Evolutionary conservation across 2,113 vertebrate genomes (phyloP).

Genomic region (Neolamprologus tretocephalus): DNA sequence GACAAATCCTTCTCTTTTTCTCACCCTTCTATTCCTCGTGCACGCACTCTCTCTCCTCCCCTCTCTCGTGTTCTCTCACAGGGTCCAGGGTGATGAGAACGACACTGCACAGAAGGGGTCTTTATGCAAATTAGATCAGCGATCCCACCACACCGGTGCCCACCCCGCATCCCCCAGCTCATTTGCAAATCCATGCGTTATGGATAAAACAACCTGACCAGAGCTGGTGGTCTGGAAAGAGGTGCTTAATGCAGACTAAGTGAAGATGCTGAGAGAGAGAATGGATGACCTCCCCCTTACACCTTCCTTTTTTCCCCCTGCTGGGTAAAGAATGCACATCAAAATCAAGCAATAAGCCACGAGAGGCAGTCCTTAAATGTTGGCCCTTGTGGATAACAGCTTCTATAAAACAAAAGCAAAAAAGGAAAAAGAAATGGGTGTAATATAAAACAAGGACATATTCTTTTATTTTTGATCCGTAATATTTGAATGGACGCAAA

Average conservation of each 20-base stretch:
- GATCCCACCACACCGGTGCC: neutral
- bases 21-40: neutral
- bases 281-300: neutral
- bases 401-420: slow-evolving; percentile 18
- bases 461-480: slow-evolving; percentile 29
- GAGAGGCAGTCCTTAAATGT: neutral
- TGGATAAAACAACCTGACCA: slow-evolving; percentile 10
- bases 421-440: neutral
- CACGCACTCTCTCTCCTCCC: neutral
- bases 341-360: neutral
- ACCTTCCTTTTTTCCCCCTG: neutral
- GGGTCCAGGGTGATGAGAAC: slow-evolving; percentile 12
- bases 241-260: slow-evolving; percentile 10
- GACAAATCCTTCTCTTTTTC: slow-evolving; percentile 19
- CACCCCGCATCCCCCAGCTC: neutral
- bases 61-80: neutral
- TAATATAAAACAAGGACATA: slow-evolving; percentile 6
- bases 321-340: slow-evolving; percentile 3
- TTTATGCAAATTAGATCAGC: slow-evolving; percentile 59
- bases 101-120: slow-evolving; percentile 39
- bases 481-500: slow-evolving; percentile 5
- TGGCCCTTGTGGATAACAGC: slow-evolving; percentile 9
- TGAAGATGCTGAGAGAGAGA: neutral
- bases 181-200: slow-evolving; percentile 39
- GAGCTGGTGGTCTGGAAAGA: slow-evolving; percentile 24